phyloP scores from a whole-genome alignment of 2,113 vertebrate species.

The Aegotheles bennettii region DNA sequence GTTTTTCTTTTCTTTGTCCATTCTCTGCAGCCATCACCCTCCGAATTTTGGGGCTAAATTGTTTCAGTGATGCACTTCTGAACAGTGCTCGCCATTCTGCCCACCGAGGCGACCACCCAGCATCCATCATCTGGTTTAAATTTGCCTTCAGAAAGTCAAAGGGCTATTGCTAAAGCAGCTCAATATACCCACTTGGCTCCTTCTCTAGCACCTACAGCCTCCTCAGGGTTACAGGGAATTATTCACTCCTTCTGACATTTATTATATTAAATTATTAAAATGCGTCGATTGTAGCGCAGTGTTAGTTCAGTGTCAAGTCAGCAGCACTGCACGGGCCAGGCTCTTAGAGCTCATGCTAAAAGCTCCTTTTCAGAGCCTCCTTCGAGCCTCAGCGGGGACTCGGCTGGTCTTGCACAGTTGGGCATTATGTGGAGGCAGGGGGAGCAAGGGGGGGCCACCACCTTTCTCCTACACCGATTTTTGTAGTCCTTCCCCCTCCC shows the following conservation, averaged over 20 bases:
- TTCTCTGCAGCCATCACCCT: background rate
- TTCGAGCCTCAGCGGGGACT: slow-evolving; percentile 15
- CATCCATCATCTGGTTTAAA: slow-evolving; percentile 18
- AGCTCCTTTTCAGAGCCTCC: slow-evolving; percentile 49
- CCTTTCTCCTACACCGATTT: background rate
- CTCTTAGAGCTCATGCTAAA: background rate
- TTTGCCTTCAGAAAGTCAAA: slow-evolving; percentile 52
- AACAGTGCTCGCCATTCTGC: slow-evolving; percentile 38
- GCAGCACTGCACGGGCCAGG: background rate
- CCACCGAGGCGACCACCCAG: slow-evolving; percentile 38
- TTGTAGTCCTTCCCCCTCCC: background rate
- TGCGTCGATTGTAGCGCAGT: slow-evolving; percentile 43
- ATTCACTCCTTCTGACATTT: slow-evolving; percentile 60
- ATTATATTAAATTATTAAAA: slow-evolving; percentile 58
- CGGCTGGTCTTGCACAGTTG: background rate
- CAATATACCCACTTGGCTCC: background rate
- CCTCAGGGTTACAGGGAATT: slow-evolving; percentile 50
- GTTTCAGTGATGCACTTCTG: background rate
- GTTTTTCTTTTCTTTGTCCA: background rate
- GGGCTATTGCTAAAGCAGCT: slow-evolving; percentile 22
- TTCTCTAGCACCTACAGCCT: slow-evolving; percentile 40
- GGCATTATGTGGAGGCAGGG: slow-evolving; percentile 2
- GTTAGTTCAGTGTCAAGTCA: slow-evolving; percentile 59
- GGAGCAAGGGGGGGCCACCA: background rate
- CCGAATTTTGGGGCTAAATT: background rate